Percentiles rank a stretch among this genome's conserved stretches.
phyloP scores from a whole-genome alignment of 2,797 vertebrate genomes.

The Erithacus rubecula region DNA sequence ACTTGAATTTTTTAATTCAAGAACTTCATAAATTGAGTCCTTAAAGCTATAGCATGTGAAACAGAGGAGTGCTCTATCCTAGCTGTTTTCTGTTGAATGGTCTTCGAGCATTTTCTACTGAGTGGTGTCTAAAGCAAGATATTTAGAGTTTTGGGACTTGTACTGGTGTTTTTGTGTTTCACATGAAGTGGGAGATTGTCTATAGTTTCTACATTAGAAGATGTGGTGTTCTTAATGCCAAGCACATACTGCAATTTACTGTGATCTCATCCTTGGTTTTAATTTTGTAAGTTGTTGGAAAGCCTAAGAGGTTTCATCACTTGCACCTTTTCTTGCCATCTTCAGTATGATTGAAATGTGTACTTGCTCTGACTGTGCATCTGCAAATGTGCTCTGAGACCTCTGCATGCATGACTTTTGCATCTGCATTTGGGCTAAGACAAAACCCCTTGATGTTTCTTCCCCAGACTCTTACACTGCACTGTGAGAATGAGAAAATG shows the following conservation, averaged over 20 bases:
- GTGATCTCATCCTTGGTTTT: background rate
- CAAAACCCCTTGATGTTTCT: background rate
- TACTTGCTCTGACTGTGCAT: background rate
- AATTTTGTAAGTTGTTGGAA: background rate
- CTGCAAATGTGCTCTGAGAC: background rate
- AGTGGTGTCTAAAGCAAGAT: background rate
- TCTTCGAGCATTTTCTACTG: background rate
- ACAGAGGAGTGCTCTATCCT: background rate
- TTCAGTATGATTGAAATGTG: background rate
- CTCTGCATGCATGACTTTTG: background rate
- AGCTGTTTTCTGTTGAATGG: background rate
- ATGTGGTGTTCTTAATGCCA: background rate
- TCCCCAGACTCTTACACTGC: background rate
- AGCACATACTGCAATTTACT: background rate
- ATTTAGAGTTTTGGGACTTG: background rate
- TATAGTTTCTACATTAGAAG: background rate
- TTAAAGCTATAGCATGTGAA: background rate
- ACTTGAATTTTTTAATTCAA: background rate
- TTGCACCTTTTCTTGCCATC: background rate
- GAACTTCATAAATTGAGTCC: background rate
- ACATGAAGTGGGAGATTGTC: background rate
- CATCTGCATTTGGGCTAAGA: background rate
- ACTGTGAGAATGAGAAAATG: background rate
- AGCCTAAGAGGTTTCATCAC: background rate
- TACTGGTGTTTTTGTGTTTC: background rate